Base-by-base conservation (phyloP, 2,797 vertebrate genomes). In the Protonibea diacanthus region DNA sequence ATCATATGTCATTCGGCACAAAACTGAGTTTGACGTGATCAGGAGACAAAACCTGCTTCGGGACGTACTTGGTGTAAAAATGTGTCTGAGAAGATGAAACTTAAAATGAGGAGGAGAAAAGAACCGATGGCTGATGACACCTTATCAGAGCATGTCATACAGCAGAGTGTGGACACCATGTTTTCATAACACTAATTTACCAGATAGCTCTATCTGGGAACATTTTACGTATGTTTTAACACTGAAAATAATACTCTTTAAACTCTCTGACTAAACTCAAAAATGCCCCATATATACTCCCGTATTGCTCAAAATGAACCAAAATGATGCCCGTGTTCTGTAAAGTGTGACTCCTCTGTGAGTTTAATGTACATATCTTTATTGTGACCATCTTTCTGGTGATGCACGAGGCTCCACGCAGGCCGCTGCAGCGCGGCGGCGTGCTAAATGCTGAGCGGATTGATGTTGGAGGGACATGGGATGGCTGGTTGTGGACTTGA, bases 401-500 rank as follows among this genome's bases (percentile, higher is more conserved):
- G 78, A 80, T 62, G 68, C 69, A 76, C 65, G 69, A 64, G 48
- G 40, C 71, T 69, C 76, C 76, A 69, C 15, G 6, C 63, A 72
- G 76, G 56, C 76, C 2, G 70, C 77, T 74, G 77, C 33, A 44
- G 69, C 68, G 58, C 83, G 6, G 48, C 10, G n/a, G 21, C 25
- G 76, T 65, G 25, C 71, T 55, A 67, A 80, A 80, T 27, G 65
- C 51, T 75, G 74, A 83, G 78, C 84, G 70, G 84, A 74, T 83
- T 79, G 86, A 78, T 86, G 84, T 77, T 81, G 86, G 83, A 84
- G 81, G 88, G 74, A 86, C 66, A 83, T 70, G 59, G 58, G 79
- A 89, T 83, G 85, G 71, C 76, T 74, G 81, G 63, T 67, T 23
- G 14, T 87, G 89, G 79, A 85, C 76, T 86, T 49, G 87, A 91